Evolutionary conservation across 2,797 vertebrate species (phyloP).

Genomic region (Dermochelys coriacea): DNA sequence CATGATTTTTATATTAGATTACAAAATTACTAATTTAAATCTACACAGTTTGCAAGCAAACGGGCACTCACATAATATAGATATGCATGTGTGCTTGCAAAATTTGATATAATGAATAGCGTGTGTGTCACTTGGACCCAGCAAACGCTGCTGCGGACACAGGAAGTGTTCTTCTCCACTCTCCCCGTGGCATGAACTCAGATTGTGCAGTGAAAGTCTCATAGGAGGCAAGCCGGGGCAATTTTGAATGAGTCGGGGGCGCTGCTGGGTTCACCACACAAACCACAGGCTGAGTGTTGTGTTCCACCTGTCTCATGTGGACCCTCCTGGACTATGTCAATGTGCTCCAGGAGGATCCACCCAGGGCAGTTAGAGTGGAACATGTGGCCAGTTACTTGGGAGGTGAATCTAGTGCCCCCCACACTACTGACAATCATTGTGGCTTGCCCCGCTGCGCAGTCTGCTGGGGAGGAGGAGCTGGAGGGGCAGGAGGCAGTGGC

Average conservation of each 20-base stretch:
- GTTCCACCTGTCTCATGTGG: not conserved
- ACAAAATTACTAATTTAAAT: not conserved
- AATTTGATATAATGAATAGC: not conserved
- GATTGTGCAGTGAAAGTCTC: not conserved
- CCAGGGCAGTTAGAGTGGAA: too few relatives aligned
- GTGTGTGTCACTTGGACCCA: not conserved
- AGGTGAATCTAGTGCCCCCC: not conserved
- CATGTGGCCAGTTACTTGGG: not conserved
- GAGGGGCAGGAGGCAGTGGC: not conserved
- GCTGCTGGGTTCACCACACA: not conserved
- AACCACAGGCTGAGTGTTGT: not conserved
- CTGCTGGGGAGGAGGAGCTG: not conserved
- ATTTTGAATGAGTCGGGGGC: not conserved
- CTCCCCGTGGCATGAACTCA: not conserved
- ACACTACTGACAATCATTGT: not conserved
- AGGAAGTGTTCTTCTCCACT: not conserved
- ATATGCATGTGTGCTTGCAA: not conserved
- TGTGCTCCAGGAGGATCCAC: not conserved
- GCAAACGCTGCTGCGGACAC: not conserved
- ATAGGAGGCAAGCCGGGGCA: not conserved
- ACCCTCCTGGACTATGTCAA: not conserved
- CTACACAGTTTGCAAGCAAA: not conserved
- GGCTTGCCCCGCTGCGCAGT: not conserved
- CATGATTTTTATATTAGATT: not conserved
- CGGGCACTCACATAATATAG: not conserved